A percentile compares a stretch with the other conserved stretches of the same genome.
These are phyloP conservation scores for Rafetus swinhoei DNA, from an alignment of 2,113 vertebrate species.

Conservation along the genomic window DNA sequence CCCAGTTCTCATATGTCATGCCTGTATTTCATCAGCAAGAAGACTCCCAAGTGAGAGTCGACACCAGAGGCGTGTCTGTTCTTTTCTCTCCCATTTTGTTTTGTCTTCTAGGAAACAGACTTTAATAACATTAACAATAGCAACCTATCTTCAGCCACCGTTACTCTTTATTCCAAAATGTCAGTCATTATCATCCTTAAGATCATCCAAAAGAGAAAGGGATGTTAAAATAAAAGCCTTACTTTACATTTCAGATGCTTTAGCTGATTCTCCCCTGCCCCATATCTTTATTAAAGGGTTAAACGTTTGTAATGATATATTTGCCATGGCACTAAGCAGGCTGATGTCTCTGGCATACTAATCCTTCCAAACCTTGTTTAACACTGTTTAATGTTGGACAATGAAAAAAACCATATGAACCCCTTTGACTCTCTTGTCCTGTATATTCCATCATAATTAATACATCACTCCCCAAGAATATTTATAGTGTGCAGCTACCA, in stretches of 20 bases:
- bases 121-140: background rate
- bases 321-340: background rate
- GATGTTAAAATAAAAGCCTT: too few relatives aligned
- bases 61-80: background rate
- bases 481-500: background rate
- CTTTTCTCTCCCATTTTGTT: background rate
- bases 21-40: background rate
- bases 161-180: background rate
- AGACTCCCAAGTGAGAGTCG: background rate
- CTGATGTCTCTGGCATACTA: background rate
- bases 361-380: background rate
- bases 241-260: background rate
- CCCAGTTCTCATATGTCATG: background rate
- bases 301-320: background rate
- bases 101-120: background rate
- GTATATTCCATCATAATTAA: background rate
- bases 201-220: background rate
- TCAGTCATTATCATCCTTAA: background rate
- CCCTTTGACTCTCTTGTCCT: background rate
- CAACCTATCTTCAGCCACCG: background rate
- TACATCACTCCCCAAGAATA: constrained; percentile 7
- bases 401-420: background rate
- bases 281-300: background rate
- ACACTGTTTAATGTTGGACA: background rate
- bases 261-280: background rate